Evolutionary conservation across 2,888 invertebrate genomes (phyloP), one percentile per base, ranked within the genome.

Genomic region (Catocala sponsa): DNA sequence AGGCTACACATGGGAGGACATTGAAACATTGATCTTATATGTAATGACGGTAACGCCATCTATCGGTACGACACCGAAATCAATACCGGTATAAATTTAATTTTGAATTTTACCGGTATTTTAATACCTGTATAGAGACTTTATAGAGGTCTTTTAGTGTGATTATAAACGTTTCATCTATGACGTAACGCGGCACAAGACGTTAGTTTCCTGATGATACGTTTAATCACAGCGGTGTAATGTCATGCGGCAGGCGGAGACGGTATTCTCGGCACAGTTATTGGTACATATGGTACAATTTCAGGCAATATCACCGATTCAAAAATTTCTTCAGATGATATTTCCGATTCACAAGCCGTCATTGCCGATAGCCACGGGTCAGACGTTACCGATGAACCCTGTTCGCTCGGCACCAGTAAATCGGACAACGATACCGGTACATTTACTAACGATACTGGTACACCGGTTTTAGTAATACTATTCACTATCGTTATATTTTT

Each of bases 171-270:
- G 0, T 11, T 12, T 12, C 42, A 44, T 44, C 7, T 38, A 38
- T 50, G 33, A 33, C 35, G 13, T 12, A 12, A 12, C 35, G 12
- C 50, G 50, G 50, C 50, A 50, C 50, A 50, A 13, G 25, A 42
- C 6, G 11, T 42, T 6, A 52, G 25, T 25, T 52, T 43, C 0
- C 41, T 25, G 7, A 42, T 52, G 15, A 52, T 7, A 52, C 25
- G 52, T 52, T 25, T 42, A n/a, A 52, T 15, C n/a, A 52, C 41
- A 12, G 52, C 42, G 11, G 32, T 15, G 42, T 52, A 52, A 52
- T 42, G 52, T 52, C 52, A 52, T 42, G 52, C 42, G 12, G 52
- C 52, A 2, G 52, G 25, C n/a, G 52, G 35, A 11, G 38, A 9
- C 15, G 38, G 41, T 41, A 33, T 15, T 9, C 11, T 5, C 12